These are phyloP conservation scores for Yponomeuta evonymella DNA, from an alignment of 2,888 invertebrate genomes.

Conservation along the genomic window DNA sequence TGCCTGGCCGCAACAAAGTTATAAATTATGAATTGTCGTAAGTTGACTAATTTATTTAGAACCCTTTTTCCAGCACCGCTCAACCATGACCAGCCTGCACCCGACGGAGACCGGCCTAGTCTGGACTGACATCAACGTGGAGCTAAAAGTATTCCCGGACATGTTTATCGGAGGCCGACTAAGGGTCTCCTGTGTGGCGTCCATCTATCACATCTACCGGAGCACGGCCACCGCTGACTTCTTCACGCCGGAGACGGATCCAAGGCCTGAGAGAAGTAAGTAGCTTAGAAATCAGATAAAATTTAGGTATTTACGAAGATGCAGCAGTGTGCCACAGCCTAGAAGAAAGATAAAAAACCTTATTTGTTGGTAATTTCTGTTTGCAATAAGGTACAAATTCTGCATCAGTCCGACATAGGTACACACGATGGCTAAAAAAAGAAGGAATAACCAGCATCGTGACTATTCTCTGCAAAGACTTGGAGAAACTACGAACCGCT, in stretches of 20 bases:
- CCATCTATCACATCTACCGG: conserved; percentile 81
- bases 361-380: no score
- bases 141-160: conserved; percentile 71
- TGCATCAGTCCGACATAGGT: no score
- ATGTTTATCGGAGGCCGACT: conserved; percentile 79
- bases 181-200: conserved; percentile 82
- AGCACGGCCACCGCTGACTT: conserved; percentile 81
- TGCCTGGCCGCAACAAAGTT: background rate
- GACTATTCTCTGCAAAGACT: no score
- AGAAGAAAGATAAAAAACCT: no score
- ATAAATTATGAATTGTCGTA: background rate
- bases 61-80: conserved; percentile 49
- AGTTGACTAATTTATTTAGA: conserved; percentile 7
- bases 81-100: conserved; percentile 58
- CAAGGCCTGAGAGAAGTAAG: conserved; percentile 87
- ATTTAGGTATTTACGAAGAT: no score
- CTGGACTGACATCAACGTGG: conserved; percentile 77
- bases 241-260: conserved; percentile 83
- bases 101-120: conserved; percentile 66
- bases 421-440: no score
- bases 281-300: background rate
- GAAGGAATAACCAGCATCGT: no score
- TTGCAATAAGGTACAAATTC: no score
- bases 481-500: no score
- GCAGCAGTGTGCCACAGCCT: no score